Evolutionary conservation across 2,113 vertebrate species (phyloP).

Genomic region (Colaptes auratus): DNA sequence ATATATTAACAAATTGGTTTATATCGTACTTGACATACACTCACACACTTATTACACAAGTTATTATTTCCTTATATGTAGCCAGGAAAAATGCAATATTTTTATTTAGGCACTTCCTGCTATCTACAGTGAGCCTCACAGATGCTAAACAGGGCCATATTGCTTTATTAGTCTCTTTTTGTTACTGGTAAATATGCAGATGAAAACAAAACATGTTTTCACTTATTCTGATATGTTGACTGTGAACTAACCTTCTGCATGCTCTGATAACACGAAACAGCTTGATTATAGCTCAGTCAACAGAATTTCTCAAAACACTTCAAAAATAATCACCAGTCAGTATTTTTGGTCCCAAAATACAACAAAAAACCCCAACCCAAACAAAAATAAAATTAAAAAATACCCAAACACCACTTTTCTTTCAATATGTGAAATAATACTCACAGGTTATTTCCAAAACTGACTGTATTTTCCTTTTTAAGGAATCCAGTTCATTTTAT

Average conservation of each 20-base stretch:
- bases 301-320: slow-evolving; percentile 29
- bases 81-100: background rate
- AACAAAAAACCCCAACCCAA: background rate
- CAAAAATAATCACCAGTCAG: background rate
- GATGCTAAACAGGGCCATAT: background rate
- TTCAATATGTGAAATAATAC: background rate
- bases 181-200: background rate
- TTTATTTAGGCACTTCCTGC: background rate
- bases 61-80: background rate
- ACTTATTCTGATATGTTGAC: background rate
- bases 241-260: background rate
- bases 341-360: background rate
- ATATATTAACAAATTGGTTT: too few relatives aligned
- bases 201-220: background rate
- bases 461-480: background rate
- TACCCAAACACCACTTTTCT: background rate
- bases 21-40: background rate
- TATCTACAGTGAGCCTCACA: background rate
- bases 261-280: background rate
- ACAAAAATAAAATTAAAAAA: background rate
- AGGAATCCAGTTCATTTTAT: background rate
- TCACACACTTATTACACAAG: too few relatives aligned
- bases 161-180: background rate
- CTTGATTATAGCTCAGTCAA: slow-evolving; percentile 31
- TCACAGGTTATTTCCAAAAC: slow-evolving; percentile 26